These are phyloP conservation scores for Drosophila pseudotalamancana DNA, from an alignment of 2,888 invertebrate species.

Conservation along the genomic window DNA sequence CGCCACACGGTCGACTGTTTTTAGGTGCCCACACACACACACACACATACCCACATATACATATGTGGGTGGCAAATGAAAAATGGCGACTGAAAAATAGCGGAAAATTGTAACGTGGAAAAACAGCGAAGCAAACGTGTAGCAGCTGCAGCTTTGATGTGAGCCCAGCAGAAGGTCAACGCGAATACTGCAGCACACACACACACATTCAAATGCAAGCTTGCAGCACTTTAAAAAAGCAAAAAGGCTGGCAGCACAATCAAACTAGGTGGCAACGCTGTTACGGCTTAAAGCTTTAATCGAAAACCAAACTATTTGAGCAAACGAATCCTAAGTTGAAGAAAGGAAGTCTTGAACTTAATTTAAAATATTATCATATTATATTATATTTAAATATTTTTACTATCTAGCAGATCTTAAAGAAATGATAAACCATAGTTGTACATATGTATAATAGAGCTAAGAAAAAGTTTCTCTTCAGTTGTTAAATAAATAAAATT, in stretches of 20 bases:
- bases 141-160: conserved; percentile 56
- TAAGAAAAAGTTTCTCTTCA: too few species aligned
- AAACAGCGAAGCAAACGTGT: conserved; percentile 50
- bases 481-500: too few species aligned
- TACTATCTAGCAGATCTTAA: too few species aligned
- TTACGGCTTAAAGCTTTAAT: too few species aligned
- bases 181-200: conserved; percentile 7
- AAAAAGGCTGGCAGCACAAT: neutral
- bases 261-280: neutral
- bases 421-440: too few species aligned
- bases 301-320: too few species aligned
- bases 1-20: conserved; percentile 75
- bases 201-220: conserved; percentile 11
- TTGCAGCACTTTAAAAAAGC: too few species aligned
- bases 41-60: conserved; percentile 6
- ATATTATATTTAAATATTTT: too few species aligned
- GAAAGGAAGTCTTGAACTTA: too few species aligned
- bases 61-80: conserved; percentile 52
- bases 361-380: too few species aligned
- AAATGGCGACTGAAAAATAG: conserved; percentile 68
- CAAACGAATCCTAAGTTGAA: too few species aligned
- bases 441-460: too few species aligned
- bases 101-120: conserved; percentile 34
- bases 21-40: conserved; percentile 62
- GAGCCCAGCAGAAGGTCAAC: conserved; percentile 59